phyloP scores from a whole-genome alignment of 2,113 vertebrate genomes.

The Rostratula benghalensis region DNA sequence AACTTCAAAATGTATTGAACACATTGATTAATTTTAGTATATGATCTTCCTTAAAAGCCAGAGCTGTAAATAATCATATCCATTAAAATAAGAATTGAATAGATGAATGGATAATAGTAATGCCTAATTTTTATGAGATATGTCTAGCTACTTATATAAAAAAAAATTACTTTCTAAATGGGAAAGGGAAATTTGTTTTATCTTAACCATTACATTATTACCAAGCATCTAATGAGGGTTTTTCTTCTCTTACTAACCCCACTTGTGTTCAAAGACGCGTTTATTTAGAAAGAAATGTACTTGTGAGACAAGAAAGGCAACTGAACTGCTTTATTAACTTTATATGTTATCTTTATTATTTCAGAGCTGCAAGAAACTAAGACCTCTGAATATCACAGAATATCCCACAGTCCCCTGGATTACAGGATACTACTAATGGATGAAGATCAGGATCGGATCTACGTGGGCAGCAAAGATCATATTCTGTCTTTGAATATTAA shows the following conservation, averaged over 20 bases:
- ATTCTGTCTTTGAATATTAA: slow-evolving; percentile 97
- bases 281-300: background rate
- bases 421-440: slow-evolving; percentile 98
- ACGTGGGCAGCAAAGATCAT: slow-evolving; percentile 97
- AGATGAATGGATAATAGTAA: background rate
- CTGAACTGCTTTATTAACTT: background rate
- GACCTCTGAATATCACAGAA: slow-evolving; percentile 87
- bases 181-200: background rate
- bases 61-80: slow-evolving; percentile 33
- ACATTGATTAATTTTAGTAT: slow-evolving; percentile 14
- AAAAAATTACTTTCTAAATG: background rate
- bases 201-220: background rate
- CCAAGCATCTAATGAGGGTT: background rate
- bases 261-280: background rate
- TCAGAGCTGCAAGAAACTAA: slow-evolving; percentile 88
- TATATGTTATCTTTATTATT: slow-evolving; percentile 37
- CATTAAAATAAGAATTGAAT: slow-evolving; percentile 25
- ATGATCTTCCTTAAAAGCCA: slow-evolving; percentile 19
- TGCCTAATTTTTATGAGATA: background rate
- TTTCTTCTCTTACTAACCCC: background rate
- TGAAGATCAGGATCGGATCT: slow-evolving; percentile 97
- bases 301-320: background rate
- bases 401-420: slow-evolving; percentile 90
- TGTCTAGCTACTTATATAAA: background rate
- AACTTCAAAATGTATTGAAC: background rate